These are phyloP conservation scores for Melitaea athalia DNA, from an alignment of 2,888 invertebrate species.

Conservation along the genomic window DNA sequence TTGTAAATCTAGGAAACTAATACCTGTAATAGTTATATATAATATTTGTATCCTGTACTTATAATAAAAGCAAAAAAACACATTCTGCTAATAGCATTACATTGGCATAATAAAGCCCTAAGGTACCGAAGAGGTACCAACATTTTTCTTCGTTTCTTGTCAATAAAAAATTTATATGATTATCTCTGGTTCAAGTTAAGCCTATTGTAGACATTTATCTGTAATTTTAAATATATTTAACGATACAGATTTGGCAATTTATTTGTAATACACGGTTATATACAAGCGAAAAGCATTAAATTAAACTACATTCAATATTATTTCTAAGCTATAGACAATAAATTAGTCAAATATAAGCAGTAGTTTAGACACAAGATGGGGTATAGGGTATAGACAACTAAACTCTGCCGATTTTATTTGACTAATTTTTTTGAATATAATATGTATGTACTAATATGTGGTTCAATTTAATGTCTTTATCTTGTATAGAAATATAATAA, in stretches of 20 bases:
- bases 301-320: too few species aligned
- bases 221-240: conserved; percentile 4
- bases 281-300: too few species aligned
- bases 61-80: too few species aligned
- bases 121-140: neutral
- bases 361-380: too few species aligned
- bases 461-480: too few species aligned
- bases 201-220: neutral
- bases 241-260: neutral
- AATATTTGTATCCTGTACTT: neutral
- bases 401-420: too few species aligned
- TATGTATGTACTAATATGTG: too few species aligned
- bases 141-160: conserved; percentile 1
- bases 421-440: too few species aligned
- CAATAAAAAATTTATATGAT: neutral
- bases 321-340: too few species aligned
- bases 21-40: neutral
- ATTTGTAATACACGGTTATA: neutral
- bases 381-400: too few species aligned
- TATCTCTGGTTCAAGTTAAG: neutral
- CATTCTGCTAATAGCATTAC: too few species aligned
- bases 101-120: neutral
- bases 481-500: neutral
- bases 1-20: conserved; percentile 4
- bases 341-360: too few species aligned